Base-by-base conservation (phyloP, 37 sponge, comb jelly and placozoan species). In the Diacarnus erythraeanus region DNA sequence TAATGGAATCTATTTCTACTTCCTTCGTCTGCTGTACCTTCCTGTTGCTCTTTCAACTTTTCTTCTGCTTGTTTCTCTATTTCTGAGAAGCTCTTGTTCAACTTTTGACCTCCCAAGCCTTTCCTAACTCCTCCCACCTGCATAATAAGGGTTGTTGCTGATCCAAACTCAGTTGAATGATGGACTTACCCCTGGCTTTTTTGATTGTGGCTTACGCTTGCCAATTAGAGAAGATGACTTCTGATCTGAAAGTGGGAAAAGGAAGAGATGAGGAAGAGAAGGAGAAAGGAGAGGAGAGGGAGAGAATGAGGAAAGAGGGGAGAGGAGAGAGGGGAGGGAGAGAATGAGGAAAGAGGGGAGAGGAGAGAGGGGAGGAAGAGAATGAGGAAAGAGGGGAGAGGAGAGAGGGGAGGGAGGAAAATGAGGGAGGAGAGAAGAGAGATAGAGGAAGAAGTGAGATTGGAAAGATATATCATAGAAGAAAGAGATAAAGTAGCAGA, bases 81-180 rank as follows among this genome's bases (percentile, higher is more conserved):
- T 42, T 93, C 94, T 20, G 87, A 81, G 31, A 93, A 93, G 64
- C 68, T 91, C 59, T 79, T 69, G 25, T 51, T 60, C 37, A 96
- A 26, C 80, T 90, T 96, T 82, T 96, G 94, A 3, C 76, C 97
- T 35, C 97, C 97, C 0, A 96, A 78, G 4, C 97, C 94, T 57
- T 88, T 93, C 68, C 82, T 42, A 17, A 61, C 86, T 27, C 33
- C 66, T 31, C 89, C 84, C 56, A 83, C 69, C 79, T 78, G 39
- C 72, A 67, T 6, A 69, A 20, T 54, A n/a, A n/a, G n/a, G n/a
- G n/a, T n/a, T n/a, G n/a, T n/a, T n/a, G n/a, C n/a, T n/a, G n/a
- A n/a, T n/a, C n/a, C n/a, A n/a, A n/a, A n/a, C n/a, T n/a, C n/a
- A n/a, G n/a, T n/a, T n/a, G n/a, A n/a, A 47, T 9, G 17, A 64